These are phyloP conservation scores for Bicyclus anynana DNA, from an alignment of 1,140 invertebrate species.

Conservation along the genomic window DNA sequence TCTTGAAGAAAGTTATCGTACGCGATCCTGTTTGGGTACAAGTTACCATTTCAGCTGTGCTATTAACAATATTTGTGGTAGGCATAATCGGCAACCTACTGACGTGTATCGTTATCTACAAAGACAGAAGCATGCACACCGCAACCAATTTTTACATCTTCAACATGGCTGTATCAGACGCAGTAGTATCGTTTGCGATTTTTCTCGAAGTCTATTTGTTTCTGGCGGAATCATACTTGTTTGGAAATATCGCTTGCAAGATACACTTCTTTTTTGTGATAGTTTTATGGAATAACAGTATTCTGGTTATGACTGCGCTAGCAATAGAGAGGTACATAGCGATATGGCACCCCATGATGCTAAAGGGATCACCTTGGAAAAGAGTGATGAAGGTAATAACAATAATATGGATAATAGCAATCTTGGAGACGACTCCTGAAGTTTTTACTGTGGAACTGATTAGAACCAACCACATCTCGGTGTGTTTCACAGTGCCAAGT, in stretches of 20 bases:
- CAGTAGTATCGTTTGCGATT: constrained; percentile 65
- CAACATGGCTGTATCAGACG: constrained; percentile 91
- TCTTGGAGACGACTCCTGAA: constrained; percentile 49
- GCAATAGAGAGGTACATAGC: constrained; percentile 61
- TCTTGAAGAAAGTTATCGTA: constrained; percentile 24
- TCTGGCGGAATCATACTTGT: constrained; percentile 28
- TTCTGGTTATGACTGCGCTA: constrained; percentile 54
- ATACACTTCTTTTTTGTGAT: constrained; percentile 47
- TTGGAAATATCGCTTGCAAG: constrained; percentile 42
- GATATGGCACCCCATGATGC: constrained; percentile 48
- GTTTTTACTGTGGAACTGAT: constrained; percentile 41
- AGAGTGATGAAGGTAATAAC: constrained; percentile 50
- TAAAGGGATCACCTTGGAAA: constrained; percentile 38
- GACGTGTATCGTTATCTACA: constrained; percentile 90
- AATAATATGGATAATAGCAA: constrained; percentile 47
- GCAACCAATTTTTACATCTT: constrained; percentile 92
- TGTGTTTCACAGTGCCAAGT: constrained; percentile 51
- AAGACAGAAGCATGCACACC: constrained; percentile 89
- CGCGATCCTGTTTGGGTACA: constrained; percentile 27
- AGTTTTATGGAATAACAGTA: constrained; percentile 52
- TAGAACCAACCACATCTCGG: constrained; percentile 27
- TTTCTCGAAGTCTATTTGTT: constrained; percentile 38
- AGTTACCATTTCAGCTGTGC: constrained; percentile 22
- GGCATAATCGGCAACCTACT: constrained; percentile 89
- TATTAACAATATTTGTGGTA: constrained; percentile 82